Percentiles rank a stretch among this genome's conserved stretches.
These are phyloP conservation scores for Papilio aristodemus DNA, from an alignment of 1,140 invertebrate genomes.

Conservation along the genomic window DNA sequence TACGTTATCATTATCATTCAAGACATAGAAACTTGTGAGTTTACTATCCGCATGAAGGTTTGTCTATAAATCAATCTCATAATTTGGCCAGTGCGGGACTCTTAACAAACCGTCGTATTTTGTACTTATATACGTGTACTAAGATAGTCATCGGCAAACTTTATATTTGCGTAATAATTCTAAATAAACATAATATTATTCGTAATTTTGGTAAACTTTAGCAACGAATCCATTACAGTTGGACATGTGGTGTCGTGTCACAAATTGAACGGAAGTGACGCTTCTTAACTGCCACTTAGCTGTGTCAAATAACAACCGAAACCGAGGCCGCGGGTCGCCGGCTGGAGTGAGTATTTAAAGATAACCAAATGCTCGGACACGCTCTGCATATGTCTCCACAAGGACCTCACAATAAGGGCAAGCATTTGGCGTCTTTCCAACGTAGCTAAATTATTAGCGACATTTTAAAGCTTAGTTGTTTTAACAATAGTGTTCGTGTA, in stretches of 20 bases:
- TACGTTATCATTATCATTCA: no score
- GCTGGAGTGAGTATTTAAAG: not conserved
- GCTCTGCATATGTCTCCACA: conserved; percentile 3
- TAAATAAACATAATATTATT: no score
- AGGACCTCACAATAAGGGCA: conserved; percentile 19
- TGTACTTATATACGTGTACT: no score
- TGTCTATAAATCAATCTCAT: no score
- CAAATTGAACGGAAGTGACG: conserved; percentile 2
- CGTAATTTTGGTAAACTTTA: not conserved
- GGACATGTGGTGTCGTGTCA: conserved; percentile 12
- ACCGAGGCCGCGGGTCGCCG: not conserved
- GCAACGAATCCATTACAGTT: conserved; percentile 5
- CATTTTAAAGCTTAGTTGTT: not conserved
- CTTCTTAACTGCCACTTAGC: conserved; percentile 12
- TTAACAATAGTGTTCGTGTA: not conserved
- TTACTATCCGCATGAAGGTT: no score
- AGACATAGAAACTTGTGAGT: no score
- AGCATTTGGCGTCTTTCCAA: conserved; percentile 11
- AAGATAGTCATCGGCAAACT: no score
- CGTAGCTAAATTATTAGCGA: not conserved
- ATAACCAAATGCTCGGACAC: conserved; percentile 15
- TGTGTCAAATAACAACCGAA: conserved; percentile 3
- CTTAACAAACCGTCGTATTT: no score
- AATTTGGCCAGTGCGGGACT: no score
- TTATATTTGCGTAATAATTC: not conserved